phyloP scores from a whole-genome alignment of 1,140 invertebrate genomes.

The Calliphora vicina region DNA sequence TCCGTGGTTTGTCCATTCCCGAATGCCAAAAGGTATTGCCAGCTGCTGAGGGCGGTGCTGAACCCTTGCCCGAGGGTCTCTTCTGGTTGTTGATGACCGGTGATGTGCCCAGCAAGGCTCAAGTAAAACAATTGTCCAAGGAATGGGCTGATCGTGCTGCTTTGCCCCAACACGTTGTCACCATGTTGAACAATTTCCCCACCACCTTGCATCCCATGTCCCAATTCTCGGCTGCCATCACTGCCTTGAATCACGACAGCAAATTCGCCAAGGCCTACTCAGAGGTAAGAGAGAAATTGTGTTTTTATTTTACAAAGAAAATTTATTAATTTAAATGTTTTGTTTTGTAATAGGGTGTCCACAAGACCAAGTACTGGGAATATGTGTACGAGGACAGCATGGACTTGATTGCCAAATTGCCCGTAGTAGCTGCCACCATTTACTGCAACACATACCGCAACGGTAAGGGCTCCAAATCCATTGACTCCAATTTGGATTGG shows the following conservation, averaged over 20 bases:
- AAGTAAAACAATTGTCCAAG: conserved; percentile 84
- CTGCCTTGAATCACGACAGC: conserved; percentile 91
- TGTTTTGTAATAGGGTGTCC: conserved; percentile 47
- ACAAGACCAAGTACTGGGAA: conserved; percentile 68
- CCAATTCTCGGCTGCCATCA: conserved; percentile 92
- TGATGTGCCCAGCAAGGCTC: conserved; percentile 85
- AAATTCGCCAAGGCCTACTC: conserved; percentile 93
- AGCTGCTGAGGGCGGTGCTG: conserved; percentile 82
- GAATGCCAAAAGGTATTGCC: conserved; percentile 93
- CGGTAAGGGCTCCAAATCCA: conserved; percentile 85
- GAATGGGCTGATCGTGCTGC: conserved; percentile 86
- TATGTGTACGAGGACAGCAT: conserved; percentile 93
- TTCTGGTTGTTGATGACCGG: conserved; percentile 96
- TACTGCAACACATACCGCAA: conserved; percentile 90
- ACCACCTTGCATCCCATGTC: conserved; percentile 94
- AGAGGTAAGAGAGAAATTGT: conserved; percentile 60
- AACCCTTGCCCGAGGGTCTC: conserved; percentile 94
- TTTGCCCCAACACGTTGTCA: conserved; percentile 91
- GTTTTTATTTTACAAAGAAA: no score
- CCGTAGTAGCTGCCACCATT: conserved; percentile 93
- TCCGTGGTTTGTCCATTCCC: conserved; percentile 94
- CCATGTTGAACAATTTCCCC: conserved; percentile 96
- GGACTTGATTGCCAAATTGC: conserved; percentile 95
- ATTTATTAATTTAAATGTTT: no score
- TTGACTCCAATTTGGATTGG: conserved; percentile 93